phyloP scores from a whole-genome alignment of 2,113 vertebrate species.

The Ictidomys tridecemlineatus region DNA sequence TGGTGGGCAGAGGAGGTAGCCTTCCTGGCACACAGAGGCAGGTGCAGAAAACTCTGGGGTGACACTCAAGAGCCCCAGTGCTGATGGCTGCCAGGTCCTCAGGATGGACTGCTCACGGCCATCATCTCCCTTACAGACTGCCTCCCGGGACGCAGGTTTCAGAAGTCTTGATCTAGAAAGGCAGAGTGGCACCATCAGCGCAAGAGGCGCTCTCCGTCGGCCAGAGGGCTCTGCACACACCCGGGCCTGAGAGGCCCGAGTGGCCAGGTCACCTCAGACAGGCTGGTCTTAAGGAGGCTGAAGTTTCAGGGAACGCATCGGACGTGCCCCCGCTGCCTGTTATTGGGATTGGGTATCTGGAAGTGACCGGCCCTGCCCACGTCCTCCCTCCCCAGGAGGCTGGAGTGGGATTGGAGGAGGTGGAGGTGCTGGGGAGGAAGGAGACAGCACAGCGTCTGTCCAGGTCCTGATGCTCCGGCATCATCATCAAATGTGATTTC shows the following conservation, averaged over 20 bases:
- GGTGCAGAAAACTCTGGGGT: too few relatives aligned
- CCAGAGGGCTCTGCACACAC: neutral
- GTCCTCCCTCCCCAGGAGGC: neutral
- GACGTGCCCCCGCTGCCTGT: neutral
- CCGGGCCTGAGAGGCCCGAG: neutral
- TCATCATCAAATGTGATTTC: neutral
- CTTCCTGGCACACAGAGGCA: fast-evolving
- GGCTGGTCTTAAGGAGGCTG: neutral
- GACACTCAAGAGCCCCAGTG: fast-evolving
- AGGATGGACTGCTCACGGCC: too few relatives aligned
- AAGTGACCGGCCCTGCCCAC: neutral
- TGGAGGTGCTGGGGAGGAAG: neutral
- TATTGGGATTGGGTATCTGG: fast-evolving
- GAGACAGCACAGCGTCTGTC: fast-evolving
- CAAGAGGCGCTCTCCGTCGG: fast-evolving
- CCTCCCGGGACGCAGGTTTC: neutral
- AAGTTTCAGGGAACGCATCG: fast-evolving
- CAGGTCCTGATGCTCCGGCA: neutral
- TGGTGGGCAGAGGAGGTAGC: too few relatives aligned
- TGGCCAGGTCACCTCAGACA: neutral
- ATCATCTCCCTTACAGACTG: fast-evolving
- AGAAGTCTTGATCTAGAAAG: too few relatives aligned
- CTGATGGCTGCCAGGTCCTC: neutral
- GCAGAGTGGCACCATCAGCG: fast-evolving
- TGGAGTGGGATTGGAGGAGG: neutral